Base-by-base conservation (phyloP, 2,888 invertebrate genomes). In the Nemurella pictetii region DNA sequence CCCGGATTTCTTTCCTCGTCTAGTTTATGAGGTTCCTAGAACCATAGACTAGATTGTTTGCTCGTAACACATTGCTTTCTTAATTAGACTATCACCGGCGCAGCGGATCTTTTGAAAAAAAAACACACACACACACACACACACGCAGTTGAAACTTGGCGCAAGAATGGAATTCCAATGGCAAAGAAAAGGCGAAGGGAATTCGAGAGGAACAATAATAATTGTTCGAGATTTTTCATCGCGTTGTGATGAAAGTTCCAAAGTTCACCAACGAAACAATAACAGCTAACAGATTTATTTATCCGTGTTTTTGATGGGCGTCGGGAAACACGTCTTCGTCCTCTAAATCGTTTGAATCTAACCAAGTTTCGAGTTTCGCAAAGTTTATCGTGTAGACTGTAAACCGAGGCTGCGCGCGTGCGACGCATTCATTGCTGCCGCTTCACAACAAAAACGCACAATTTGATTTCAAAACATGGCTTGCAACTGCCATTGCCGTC, bases 11-110 rank as follows among this genome's bases (percentile, higher is more conserved):
- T 82, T 82, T 82, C 55, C 80, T 72, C 55, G 72, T 15, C 26
- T 82, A 82, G 72, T 82, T 82, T 82, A 82, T 82, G 82, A 72
- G 72, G 72, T 26, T 72, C 27, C 29, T 78, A 72, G 72, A 2
- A 27, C 72, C 26, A 25, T 36, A 75, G 81, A 81, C 83, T 35
- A 28, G 72, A 85, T 78, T 85, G 85, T 83, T 78, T 85, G 77
- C 83, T 27, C 29, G 36, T 85, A 77, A 85, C 85, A 72, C 83
- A 85, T 85, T 83, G 85, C 85, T 55, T 83, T 78, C 85, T 83
- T 85, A 85, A 85, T 85, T 83, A 85, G 82, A 85, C 83, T 83
- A 78, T 81, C 84, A 77, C 35, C 74, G 80, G 20, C 12, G 74
- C 72, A 28, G 29, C 72, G n/a, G 78, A 29, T 74, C 25, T 29